phyloP scores from a whole-genome alignment of 1,140 invertebrate genomes.

The Venustaconcha ellipsiformis region DNA sequence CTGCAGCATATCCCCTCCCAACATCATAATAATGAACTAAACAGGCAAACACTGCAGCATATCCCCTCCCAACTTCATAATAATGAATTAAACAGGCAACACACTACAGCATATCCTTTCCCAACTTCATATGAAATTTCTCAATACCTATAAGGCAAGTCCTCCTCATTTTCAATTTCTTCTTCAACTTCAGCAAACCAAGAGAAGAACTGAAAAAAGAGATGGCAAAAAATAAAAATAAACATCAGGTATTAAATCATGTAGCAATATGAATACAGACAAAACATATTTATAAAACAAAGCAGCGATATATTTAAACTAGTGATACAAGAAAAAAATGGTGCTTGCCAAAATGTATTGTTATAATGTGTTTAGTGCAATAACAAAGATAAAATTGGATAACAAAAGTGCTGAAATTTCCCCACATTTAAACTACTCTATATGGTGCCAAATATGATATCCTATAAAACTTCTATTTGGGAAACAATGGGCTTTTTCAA shows the following conservation, averaged over 20 bases:
- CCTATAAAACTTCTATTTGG: too few relatives aligned
- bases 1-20: neutral
- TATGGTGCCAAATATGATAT: too few relatives aligned
- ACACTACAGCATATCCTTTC: neutral
- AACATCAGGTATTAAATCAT: neutral
- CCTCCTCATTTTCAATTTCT: conserved; percentile 75
- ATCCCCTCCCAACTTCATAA: too few relatives aligned
- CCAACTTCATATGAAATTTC: conserved; percentile 4
- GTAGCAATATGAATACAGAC: neutral
- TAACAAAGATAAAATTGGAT: neutral
- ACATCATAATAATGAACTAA: neutral
- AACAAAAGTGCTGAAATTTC: neutral
- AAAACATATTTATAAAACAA: neutral
- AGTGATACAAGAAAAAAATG: neutral
- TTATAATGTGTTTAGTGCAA: neutral
- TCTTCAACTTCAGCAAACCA: conserved; percentile 79
- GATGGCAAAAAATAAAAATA: neutral
- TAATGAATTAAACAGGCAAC: neutral
- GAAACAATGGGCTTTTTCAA: too few relatives aligned
- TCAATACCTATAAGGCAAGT: conserved; percentile 73
- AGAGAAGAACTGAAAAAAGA: conserved; percentile 73
- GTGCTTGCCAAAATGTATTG: neutral
- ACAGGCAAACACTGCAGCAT: too few relatives aligned
- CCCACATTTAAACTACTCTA: too few relatives aligned
- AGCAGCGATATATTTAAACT: neutral